phyloP scores from a whole-genome alignment of 2,888 invertebrate genomes.

The Patella pellucida region DNA sequence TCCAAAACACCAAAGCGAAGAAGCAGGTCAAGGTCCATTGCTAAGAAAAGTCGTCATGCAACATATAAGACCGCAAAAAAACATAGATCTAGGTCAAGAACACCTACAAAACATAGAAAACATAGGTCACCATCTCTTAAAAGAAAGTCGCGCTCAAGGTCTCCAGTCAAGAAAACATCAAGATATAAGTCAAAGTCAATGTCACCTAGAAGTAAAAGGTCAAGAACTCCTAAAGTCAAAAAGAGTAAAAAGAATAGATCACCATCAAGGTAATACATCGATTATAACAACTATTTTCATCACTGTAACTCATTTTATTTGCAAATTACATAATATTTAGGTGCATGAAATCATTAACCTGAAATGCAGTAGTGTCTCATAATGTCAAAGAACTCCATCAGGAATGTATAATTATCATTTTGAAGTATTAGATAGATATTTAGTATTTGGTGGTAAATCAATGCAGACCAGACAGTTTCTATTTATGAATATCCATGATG shows the following conservation, averaged over 20 bases:
- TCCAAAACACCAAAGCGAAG: not conserved
- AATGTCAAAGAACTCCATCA: too few relatives aligned
- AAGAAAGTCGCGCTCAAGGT: constrained; percentile 31
- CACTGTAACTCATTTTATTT: too few relatives aligned
- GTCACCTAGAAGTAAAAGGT: constrained; percentile 38
- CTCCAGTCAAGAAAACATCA: constrained; percentile 36
- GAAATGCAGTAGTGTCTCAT: too few relatives aligned
- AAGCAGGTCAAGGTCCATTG: too few relatives aligned
- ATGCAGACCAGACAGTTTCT: too few relatives aligned
- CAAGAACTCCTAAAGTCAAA: constrained; percentile 39
- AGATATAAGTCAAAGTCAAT: constrained; percentile 36
- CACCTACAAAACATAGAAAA: constrained; percentile 29
- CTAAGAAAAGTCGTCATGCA: not conserved
- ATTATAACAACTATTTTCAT: too few relatives aligned
- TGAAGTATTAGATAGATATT: too few relatives aligned
- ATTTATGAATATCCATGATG: too few relatives aligned
- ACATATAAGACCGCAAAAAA: not conserved
- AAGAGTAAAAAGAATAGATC: constrained; percentile 36
- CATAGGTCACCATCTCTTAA: constrained; percentile 25
- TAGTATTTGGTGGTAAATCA: too few relatives aligned
- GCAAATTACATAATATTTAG: too few relatives aligned
- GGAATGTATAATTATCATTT: too few relatives aligned
- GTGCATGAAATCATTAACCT: too few relatives aligned
- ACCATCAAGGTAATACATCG: constrained; percentile 29
- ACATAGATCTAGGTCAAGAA: constrained; percentile 28